Percentiles rank a stretch among this genome's conserved stretches.
phyloP scores from a whole-genome alignment of 2,113 vertebrate genomes.

The Eudorcas thomsonii region DNA sequence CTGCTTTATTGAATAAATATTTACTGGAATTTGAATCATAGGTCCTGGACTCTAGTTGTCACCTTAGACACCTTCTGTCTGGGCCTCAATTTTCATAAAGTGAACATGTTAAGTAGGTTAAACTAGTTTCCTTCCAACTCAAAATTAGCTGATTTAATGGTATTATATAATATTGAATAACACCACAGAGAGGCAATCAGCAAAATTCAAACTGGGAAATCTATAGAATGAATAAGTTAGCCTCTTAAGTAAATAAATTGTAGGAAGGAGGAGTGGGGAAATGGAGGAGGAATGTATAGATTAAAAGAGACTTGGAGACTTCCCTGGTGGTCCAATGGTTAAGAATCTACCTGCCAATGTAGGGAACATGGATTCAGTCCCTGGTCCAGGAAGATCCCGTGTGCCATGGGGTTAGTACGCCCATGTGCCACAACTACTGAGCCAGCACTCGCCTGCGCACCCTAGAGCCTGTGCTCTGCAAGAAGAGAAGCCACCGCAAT shows the following conservation, averaged over 20 bases:
- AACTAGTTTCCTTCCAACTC: background rate
- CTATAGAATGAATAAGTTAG: background rate
- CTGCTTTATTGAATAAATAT: background rate
- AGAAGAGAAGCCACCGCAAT: background rate
- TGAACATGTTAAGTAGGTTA: background rate
- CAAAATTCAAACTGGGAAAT: background rate
- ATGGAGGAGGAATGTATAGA: background rate
- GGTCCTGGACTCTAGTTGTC: background rate
- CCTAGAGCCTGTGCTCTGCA: background rate
- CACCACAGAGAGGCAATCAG: background rate
- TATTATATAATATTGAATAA: constrained; percentile 6
- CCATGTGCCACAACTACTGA: background rate
- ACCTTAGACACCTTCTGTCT: background rate
- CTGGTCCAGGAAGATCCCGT: background rate
- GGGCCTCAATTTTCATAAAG: background rate
- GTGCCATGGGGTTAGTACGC: background rate
- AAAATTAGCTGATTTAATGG: background rate
- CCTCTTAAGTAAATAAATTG: background rate
- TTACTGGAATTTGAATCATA: background rate
- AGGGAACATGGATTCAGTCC: background rate
- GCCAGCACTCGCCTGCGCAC: background rate
- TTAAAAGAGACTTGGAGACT: background rate
- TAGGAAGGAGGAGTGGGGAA: background rate
- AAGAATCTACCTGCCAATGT: background rate
- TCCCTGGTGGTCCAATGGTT: background rate